A percentile compares a stretch with the other conserved stretches of the same genome.
Conservation (phyloP, 2,888 invertebrate species). For the Drosophila rellima region DNA sequence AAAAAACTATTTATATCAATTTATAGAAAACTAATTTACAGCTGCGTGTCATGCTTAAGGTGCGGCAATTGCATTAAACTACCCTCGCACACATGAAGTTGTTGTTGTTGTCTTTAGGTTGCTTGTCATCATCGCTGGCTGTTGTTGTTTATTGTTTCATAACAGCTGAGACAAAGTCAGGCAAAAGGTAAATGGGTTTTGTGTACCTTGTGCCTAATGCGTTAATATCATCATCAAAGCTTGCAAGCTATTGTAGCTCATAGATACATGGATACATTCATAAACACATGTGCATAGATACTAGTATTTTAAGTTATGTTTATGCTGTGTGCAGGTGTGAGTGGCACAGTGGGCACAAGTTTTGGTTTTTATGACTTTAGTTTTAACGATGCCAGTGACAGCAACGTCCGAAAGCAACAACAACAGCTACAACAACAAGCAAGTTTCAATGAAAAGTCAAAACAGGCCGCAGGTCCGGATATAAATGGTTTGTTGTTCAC, state of each 20-base stretch:
- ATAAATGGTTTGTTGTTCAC: slow-evolving; percentile 77
- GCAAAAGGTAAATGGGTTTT: slow-evolving; percentile 76
- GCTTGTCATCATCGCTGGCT: slow-evolving; percentile 62
- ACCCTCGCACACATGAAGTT: slow-evolving; percentile 43
- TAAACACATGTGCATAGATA: slow-evolving; percentile 17
- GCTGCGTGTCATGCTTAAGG: not conserved
- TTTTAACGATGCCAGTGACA: slow-evolving; percentile 71
- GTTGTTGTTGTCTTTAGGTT: slow-evolving; percentile 41
- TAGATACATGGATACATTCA: slow-evolving; percentile 31
- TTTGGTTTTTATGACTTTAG: slow-evolving; percentile 70
- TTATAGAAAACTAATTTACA: not conserved
- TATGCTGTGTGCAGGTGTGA: slow-evolving; percentile 26
- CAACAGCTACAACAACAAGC: slow-evolving; percentile 39
- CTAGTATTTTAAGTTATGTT: slow-evolving; percentile 34
- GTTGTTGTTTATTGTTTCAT: slow-evolving; percentile 78
- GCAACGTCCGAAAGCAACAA: slow-evolving; percentile 50
- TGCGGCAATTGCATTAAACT: slow-evolving; percentile 14
- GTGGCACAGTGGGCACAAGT: slow-evolving; percentile 59
- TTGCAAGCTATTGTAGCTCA: slow-evolving; percentile 39
- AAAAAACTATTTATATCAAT: too few species aligned
- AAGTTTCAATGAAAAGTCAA: slow-evolving; percentile 79
- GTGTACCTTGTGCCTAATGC: slow-evolving; percentile 81
- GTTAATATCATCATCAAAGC: slow-evolving; percentile 75
- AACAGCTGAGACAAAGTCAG: slow-evolving; percentile 74
- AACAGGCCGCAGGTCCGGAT: slow-evolving; percentile 81